phyloP scores from a whole-genome alignment of 2,888 invertebrate genomes.

The Reticulitermes lucifugus region DNA sequence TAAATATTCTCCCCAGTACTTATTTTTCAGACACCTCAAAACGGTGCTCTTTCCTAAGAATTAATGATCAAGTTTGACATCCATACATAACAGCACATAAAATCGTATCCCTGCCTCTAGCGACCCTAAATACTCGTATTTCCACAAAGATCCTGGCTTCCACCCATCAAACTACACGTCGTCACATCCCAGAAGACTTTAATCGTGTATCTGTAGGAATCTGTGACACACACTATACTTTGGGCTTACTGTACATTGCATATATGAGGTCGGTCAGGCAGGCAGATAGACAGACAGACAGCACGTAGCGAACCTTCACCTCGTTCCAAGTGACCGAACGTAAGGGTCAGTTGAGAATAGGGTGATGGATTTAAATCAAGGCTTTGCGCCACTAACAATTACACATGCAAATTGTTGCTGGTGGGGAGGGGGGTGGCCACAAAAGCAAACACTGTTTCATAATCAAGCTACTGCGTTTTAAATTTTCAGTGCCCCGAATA shows the following conservation, averaged over 20 bases:
- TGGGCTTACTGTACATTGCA: background rate
- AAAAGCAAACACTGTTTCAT: background rate
- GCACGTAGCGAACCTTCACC: constrained; percentile 15
- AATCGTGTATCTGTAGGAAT: too few species aligned
- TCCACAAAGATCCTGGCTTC: too few species aligned
- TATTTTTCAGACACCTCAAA: too few species aligned
- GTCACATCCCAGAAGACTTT: too few species aligned
- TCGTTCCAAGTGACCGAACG: constrained; percentile 13
- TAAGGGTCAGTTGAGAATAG: background rate
- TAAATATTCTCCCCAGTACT: too few species aligned
- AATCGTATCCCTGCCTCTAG: too few species aligned
- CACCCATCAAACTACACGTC: too few species aligned
- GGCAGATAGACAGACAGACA: background rate
- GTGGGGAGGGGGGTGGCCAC: background rate
- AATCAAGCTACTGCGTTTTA: background rate
- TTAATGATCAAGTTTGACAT: too few species aligned
- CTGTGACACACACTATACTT: too few species aligned
- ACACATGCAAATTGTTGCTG: background rate
- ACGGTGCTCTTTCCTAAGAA: too few species aligned
- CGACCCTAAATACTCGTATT: too few species aligned
- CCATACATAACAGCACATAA: too few species aligned
- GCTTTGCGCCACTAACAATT: background rate
- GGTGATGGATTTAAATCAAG: constrained; percentile 22
- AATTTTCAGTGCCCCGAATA: background rate
- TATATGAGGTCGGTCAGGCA: background rate